These are phyloP conservation scores for Drosophila diplacantha DNA, from an alignment of 2,888 invertebrate species.

Conservation along the genomic window DNA sequence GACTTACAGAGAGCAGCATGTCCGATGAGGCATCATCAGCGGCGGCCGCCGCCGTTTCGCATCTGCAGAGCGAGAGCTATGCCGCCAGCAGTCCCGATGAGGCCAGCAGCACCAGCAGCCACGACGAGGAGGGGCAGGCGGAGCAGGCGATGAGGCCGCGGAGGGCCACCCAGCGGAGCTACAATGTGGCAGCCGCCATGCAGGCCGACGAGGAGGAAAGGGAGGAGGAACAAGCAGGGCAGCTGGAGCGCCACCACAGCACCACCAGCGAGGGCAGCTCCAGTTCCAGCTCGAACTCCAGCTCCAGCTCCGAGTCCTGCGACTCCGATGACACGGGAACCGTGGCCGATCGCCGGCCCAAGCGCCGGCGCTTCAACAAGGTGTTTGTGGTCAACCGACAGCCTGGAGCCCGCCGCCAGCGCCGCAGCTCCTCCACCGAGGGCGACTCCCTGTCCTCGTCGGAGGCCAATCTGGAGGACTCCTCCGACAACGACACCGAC, in stretches of 20 bases:
- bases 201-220: constrained; percentile 20
- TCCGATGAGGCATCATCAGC: constrained; percentile 36
- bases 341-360: constrained; percentile 79
- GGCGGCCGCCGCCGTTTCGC: constrained; percentile 24
- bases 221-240: not conserved
- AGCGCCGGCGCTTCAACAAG: constrained; percentile 81
- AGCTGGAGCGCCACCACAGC: constrained; percentile 49
- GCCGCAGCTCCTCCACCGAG: constrained; percentile 80
- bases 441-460: constrained; percentile 81
- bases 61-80: constrained; percentile 62
- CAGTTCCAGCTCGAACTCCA: constrained; percentile 32
- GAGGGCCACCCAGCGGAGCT: constrained; percentile 71
- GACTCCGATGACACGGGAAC: constrained; percentile 80
- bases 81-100: constrained; percentile 49
- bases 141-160: constrained; percentile 39
- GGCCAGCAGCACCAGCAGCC: constrained; percentile 39
- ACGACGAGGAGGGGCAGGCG: constrained; percentile 34
- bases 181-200: constrained; percentile 67
- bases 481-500: constrained; percentile 82
- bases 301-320: constrained; percentile 77
- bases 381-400: constrained; percentile 84
- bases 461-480: constrained; percentile 79
- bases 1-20: constrained; percentile 50
- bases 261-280: constrained; percentile 65
- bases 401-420: constrained; percentile 38